Evolutionary conservation across 2,797 vertebrate genomes (phyloP).

Genomic region (Brachyalestes nurse): DNA sequence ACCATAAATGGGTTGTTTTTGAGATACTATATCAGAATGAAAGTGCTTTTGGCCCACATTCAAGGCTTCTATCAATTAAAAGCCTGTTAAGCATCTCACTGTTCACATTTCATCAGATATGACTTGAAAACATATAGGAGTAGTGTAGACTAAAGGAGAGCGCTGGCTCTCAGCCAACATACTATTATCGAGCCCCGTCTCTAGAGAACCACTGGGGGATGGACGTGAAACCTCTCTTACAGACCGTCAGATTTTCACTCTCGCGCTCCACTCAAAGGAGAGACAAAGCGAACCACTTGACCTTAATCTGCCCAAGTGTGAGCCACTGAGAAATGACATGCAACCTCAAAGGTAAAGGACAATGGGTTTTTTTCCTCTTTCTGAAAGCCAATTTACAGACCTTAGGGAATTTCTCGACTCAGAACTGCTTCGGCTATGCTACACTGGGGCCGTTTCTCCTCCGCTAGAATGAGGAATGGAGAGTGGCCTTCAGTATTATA

Average conservation of each 20-base stretch:
- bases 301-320: constrained; percentile 82
- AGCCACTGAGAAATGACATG: constrained; percentile 80
- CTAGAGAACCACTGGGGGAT: constrained; percentile 71
- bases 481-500: constrained; percentile 27
- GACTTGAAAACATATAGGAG: constrained; percentile 16
- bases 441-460: constrained; percentile 65
- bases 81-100: background rate
- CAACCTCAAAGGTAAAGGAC: constrained; percentile 83
- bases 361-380: constrained; percentile 70
- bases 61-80: background rate
- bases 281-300: constrained; percentile 75
- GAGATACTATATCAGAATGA: background rate
- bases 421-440: constrained; percentile 70
- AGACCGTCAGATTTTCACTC: constrained; percentile 75
- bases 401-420: constrained; percentile 65
- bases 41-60: background rate
- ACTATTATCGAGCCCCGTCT: constrained; percentile 75
- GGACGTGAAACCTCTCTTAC: constrained; percentile 77
- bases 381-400: constrained; percentile 77
- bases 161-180: constrained; percentile 73
- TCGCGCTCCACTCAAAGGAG: constrained; percentile 48
- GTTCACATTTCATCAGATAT: background rate
- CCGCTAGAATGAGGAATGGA: constrained; percentile 52
- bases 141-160: constrained; percentile 50
- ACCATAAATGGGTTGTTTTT: background rate